A percentile compares a stretch with the other conserved stretches of the same genome.
These are phyloP conservation scores for Eristalis pertinax DNA, from an alignment of 2,888 invertebrate species.

Conservation along the genomic window DNA sequence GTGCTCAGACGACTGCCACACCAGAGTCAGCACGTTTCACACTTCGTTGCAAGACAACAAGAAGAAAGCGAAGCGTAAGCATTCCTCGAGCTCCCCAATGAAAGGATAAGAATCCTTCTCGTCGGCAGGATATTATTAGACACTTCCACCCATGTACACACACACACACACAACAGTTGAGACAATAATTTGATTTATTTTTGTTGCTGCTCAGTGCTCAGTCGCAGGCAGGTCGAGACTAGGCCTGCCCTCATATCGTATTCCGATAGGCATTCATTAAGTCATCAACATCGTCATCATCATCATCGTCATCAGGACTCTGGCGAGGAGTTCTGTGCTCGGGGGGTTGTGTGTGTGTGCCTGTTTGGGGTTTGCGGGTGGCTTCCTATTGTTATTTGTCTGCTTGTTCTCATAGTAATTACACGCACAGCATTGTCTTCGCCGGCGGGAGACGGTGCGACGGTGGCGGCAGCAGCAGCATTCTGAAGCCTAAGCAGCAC, in stretches of 20 bases:
- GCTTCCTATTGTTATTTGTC: conserved; percentile 66
- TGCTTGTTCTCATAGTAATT: conserved; percentile 70
- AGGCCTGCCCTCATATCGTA: conserved; percentile 58
- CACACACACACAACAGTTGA: conserved; percentile 30
- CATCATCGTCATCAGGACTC: conserved; percentile 26
- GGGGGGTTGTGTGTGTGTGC: background rate
- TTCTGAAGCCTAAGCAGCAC: background rate
- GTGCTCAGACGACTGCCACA: background rate
- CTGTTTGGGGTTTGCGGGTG: conserved; percentile 1
- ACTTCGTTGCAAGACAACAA: conserved; percentile 21
- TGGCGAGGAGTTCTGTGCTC: conserved; percentile 5
- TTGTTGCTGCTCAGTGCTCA: conserved; percentile 30
- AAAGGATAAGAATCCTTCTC: conserved; percentile 52
- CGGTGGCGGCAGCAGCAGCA: too few species aligned
- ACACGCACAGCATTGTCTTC: conserved; percentile 43
- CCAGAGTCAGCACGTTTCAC: conserved; percentile 56
- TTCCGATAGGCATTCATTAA: conserved; percentile 71
- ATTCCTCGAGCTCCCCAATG: conserved; percentile 45
- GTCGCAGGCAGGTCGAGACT: background rate
- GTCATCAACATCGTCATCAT: conserved; percentile 64
- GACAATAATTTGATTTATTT: conserved; percentile 69
- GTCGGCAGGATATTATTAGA: conserved; percentile 43
- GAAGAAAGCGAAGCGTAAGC: conserved; percentile 58
- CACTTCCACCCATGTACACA: conserved; percentile 20
- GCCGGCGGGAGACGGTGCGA: background rate